These are phyloP conservation scores for Typhlichthys eigenmanni DNA, from an alignment of 2,797 vertebrate genomes.

Conservation along the genomic window DNA sequence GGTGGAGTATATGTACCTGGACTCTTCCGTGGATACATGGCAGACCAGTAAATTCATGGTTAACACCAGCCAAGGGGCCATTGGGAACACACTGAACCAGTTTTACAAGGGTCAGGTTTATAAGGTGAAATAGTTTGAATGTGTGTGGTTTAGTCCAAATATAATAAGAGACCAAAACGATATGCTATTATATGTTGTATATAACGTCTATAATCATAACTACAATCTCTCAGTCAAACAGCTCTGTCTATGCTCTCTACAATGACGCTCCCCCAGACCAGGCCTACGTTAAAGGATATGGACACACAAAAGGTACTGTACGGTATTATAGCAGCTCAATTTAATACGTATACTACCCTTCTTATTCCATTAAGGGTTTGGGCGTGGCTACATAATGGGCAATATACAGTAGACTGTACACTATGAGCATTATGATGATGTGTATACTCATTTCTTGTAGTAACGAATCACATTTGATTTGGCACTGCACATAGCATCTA, in stretches of 20 bases:
- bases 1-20: slow-evolving; percentile 89
- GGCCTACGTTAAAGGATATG: slow-evolving; percentile 68
- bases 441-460: no score
- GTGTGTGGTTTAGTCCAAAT: neutral
- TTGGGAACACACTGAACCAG: slow-evolving; percentile 83
- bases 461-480: no score
- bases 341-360: neutral
- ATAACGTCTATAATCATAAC: neutral
- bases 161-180: neutral
- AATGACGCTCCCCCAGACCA: slow-evolving; percentile 83
- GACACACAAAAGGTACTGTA: slow-evolving; percentile 89
- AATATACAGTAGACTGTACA: no score
- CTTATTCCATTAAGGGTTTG: no score
- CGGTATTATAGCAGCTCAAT: slow-evolving; percentile 68
- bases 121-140: slow-evolving; percentile 68
- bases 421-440: no score
- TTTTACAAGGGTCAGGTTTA: slow-evolving; percentile 76
- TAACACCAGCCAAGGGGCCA: slow-evolving; percentile 79
- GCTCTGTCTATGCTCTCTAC: slow-evolving; percentile 84
- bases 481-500: no score
- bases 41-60: slow-evolving; percentile 77
- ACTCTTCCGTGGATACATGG: slow-evolving; percentile 78
- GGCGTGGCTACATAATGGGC: no score
- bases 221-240: slow-evolving; percentile 73
- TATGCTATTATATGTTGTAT: neutral